Base-by-base conservation (phyloP, 2,888 invertebrate genomes). In the Drosophila histrio region DNA sequence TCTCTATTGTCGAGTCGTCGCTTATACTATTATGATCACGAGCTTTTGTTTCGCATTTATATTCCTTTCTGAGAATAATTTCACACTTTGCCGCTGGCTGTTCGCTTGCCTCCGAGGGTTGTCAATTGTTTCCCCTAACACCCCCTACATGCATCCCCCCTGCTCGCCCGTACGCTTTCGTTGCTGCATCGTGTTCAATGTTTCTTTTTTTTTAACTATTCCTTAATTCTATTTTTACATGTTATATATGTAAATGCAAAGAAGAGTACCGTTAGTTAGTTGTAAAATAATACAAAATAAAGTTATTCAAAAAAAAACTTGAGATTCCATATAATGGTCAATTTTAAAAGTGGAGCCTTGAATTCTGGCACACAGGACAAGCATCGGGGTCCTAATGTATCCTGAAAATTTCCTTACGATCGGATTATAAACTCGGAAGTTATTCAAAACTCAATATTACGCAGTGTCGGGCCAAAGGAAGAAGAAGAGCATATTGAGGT, bases 191-290 rank as follows among this genome's bases (percentile, higher is more conserved):
- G 32, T 71, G 81, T 54, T 69, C 57, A 36, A 56, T 62, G 61
- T 54, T 65, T 70, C 57, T 78, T 77, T 78, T 78, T n/a, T 78
- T 75, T 76, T 78, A 86, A 85, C 79, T 79, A 84, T 90, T 85
- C 81, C 79, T 88, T 84, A 81, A 79, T 59, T 72, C 61, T 74
- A 81, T 89, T 83, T n/a, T 90, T 90, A 90, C 90, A 90, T 90
- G 89, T 91, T 90, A 90, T 91, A 91, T 90, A 91, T 91, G 90
- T 91, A 89, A 89, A 78, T 71, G 69, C 69, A 77, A 71, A 71
- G 61, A 53, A 56, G 79, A 85, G 52, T 80, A 81, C 86, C 78
- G 74, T 82, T 89, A 89, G n/a, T n/a, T n/a, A n/a, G 89, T 80
- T 89, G 72, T 89, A 85, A 83, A 83, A 75, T 75, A 77, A 65